Percentiles rank a stretch among this genome's conserved stretches.
Evolutionary conservation across 2,113 vertebrate species (phyloP).

Genomic region (Pitta sordida): DNA sequence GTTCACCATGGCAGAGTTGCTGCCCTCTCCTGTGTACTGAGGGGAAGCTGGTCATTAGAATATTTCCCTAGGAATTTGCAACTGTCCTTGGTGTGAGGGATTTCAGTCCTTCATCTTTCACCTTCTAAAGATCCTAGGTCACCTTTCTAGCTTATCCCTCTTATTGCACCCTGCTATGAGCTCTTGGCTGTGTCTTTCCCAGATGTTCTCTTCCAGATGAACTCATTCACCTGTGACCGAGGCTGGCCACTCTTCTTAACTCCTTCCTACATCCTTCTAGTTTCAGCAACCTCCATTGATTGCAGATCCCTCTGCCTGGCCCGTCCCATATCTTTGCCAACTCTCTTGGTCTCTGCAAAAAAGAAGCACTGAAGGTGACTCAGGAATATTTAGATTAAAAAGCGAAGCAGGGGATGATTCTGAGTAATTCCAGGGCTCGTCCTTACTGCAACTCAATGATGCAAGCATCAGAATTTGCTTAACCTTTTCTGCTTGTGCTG

Average conservation of each 20-base stretch:
- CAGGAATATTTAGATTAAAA: neutral
- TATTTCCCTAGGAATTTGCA: neutral
- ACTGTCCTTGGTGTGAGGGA: neutral
- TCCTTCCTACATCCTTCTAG: neutral
- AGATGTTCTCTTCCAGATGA: neutral
- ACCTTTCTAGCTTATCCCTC: neutral
- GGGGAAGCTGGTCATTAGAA: neutral
- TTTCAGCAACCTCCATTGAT: neutral
- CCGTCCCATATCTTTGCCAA: neutral
- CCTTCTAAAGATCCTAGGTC: neutral
- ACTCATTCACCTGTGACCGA: neutral
- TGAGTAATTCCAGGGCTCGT: neutral
- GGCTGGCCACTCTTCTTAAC: neutral
- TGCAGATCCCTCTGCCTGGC: neutral
- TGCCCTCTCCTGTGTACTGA: neutral
- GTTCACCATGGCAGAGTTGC: neutral
- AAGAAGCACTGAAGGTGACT: neutral
- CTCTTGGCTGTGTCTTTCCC: neutral
- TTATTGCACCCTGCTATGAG: neutral
- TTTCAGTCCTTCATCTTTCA: neutral
- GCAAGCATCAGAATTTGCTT: neutral
- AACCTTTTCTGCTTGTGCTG: neutral
- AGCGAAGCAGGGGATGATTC: neutral
- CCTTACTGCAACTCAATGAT: neutral
- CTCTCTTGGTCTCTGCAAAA: neutral